These are phyloP conservation scores for Drosophila santomea DNA, from an alignment of 1,140 invertebrate genomes.

Conservation along the genomic window DNA sequence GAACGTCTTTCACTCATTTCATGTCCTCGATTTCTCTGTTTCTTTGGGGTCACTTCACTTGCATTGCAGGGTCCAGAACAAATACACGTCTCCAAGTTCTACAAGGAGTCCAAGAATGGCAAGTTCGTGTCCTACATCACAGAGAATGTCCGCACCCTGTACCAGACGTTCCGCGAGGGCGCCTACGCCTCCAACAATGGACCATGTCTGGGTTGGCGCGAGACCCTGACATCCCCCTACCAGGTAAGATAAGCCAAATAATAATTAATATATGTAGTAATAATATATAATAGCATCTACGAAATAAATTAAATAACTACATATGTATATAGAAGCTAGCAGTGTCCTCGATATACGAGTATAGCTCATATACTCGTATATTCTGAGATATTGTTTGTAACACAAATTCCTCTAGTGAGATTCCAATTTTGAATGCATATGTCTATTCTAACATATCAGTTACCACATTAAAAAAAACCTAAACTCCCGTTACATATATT, in stretches of 20 bases:
- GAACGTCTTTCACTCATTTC: slow-evolving; percentile 66
- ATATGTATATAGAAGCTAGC: too few relatives aligned
- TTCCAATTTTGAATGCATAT: too few relatives aligned
- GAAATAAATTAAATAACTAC: too few relatives aligned
- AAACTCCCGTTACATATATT: too few relatives aligned
- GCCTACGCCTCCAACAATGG: slow-evolving; percentile 97
- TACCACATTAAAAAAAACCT: too few relatives aligned
- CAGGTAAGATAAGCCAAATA: slow-evolving; percentile 51
- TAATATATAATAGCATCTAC: too few relatives aligned
- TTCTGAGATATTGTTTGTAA: too few relatives aligned
- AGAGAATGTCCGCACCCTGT: slow-evolving; percentile 95
- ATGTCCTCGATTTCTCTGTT: slow-evolving; percentile 66
- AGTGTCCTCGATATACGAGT: too few relatives aligned
- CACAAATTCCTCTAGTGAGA: too few relatives aligned
- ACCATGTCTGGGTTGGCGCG: slow-evolving; percentile 95
- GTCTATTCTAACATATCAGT: too few relatives aligned
- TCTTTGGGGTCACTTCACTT: slow-evolving; percentile 50
- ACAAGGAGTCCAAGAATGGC: slow-evolving; percentile 96
- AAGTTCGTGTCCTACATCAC: slow-evolving; percentile 93
- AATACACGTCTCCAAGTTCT: slow-evolving; percentile 95
- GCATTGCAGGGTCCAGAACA: slow-evolving; percentile 93
- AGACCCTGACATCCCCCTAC: slow-evolving; percentile 87
- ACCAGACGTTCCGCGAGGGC: slow-evolving; percentile 95
- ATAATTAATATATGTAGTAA: too few relatives aligned
- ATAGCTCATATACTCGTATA: too few relatives aligned